Percentiles rank a stretch among this genome's conserved stretches.
These are phyloP conservation scores for Malacoctenus gilli DNA, from an alignment of 2,797 vertebrate species.

Conservation along the genomic window DNA sequence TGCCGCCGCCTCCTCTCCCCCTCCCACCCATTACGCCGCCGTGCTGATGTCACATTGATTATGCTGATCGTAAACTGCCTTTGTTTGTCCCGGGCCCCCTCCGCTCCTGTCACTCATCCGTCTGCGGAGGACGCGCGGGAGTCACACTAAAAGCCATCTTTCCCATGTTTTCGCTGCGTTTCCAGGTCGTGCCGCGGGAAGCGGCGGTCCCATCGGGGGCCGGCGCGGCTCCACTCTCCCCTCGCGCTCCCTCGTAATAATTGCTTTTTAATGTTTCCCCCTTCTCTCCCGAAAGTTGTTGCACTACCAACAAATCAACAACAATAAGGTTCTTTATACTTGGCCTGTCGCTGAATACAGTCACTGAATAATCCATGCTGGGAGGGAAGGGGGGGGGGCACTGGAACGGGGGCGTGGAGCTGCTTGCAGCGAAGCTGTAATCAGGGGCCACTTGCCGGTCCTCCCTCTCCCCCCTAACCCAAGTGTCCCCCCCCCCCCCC, in stretches of 20 bases:
- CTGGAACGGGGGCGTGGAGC: slow-evolving; percentile 65
- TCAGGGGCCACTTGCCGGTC: slow-evolving; percentile 73
- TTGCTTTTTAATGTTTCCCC: slow-evolving; percentile 85
- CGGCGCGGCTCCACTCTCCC: slow-evolving; percentile 45
- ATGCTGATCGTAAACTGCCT: slow-evolving; percentile 83
- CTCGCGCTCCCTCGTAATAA: slow-evolving; percentile 78
- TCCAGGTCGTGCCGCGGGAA: slow-evolving; percentile 62
- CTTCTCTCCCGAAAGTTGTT: slow-evolving; percentile 71
- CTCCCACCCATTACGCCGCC: slow-evolving; percentile 70
- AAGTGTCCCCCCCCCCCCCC: slow-evolving; percentile 70
- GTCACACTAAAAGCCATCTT: slow-evolving; percentile 83
- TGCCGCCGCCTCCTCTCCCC: slow-evolving; percentile 42
- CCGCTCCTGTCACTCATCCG: slow-evolving; percentile 76
- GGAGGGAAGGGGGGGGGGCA: no score
- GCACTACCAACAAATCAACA: slow-evolving; percentile 79
- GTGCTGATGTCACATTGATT: slow-evolving; percentile 87
- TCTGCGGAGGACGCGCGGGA: slow-evolving; percentile 67
- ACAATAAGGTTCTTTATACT: slow-evolving; percentile 71
- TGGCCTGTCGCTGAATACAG: slow-evolving; percentile 67
- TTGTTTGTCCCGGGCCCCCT: slow-evolving; percentile 75
- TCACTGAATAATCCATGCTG: slow-evolving; percentile 81
- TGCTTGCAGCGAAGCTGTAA: slow-evolving; percentile 63
- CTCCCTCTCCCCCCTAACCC: slow-evolving; percentile 67
- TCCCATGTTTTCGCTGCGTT: slow-evolving; percentile 74
- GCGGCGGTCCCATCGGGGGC: slow-evolving; percentile 70